A percentile compares a stretch with the other conserved stretches of the same genome.
Conservation (phyloP, 2,888 invertebrate genomes). For the Netelia inedita region DNA sequence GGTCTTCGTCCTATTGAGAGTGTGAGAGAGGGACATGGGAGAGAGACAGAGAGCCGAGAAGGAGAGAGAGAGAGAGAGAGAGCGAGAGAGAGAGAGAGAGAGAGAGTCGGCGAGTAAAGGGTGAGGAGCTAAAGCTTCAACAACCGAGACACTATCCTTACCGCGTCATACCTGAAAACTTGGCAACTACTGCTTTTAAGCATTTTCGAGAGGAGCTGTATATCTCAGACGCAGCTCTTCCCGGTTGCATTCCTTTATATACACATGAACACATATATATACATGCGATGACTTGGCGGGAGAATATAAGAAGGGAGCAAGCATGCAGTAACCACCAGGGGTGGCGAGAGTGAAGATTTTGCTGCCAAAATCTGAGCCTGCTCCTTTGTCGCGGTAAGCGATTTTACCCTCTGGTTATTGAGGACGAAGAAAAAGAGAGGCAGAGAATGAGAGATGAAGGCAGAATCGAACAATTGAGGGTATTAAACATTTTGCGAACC, state of each 20-base stretch:
- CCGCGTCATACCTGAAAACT: slow-evolving; percentile 72
- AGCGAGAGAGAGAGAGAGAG: slow-evolving; percentile 11
- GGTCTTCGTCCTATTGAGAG: slow-evolving; percentile 29
- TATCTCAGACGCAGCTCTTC: slow-evolving; percentile 17
- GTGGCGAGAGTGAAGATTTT: slow-evolving; percentile 6
- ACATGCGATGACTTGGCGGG: not conserved
- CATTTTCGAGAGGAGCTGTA: slow-evolving; percentile 65
- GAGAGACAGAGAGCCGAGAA: not conserved
- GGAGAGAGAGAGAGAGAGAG: slow-evolving; percentile 3
- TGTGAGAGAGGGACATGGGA: not conserved
- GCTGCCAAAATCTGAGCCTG: slow-evolving; percentile 55
- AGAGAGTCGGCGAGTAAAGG: not conserved
- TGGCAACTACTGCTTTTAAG: slow-evolving; percentile 75
- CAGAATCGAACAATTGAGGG: slow-evolving; percentile 19
- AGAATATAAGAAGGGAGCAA: slow-evolving; percentile 7
- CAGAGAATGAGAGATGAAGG: not conserved
- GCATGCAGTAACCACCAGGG: slow-evolving; percentile 12
- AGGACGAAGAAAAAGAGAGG: not conserved
- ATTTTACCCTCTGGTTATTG: not conserved
- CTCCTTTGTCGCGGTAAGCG: slow-evolving; percentile 39
- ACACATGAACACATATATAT: not conserved
- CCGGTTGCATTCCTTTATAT: slow-evolving; percentile 14
- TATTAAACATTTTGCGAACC: slow-evolving; percentile 23
- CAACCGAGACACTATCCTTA: slow-evolving; percentile 62
- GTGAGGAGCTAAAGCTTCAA: slow-evolving; percentile 6